Base-by-base conservation (phyloP, 2,797 vertebrate genomes). In the Diplodus puntazzo region DNA sequence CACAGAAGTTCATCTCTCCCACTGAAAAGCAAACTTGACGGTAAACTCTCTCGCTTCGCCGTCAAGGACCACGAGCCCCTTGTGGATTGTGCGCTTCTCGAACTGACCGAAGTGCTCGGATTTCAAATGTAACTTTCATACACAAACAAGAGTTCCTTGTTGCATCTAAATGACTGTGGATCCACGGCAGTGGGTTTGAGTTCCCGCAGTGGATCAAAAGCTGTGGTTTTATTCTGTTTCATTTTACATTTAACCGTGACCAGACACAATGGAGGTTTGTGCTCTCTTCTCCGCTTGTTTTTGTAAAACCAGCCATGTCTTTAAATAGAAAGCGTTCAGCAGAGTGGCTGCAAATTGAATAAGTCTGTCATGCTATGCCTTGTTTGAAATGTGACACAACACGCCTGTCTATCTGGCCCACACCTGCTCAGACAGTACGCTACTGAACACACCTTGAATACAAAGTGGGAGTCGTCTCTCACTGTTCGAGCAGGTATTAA, bases 1-100 rank as follows among this genome's bases (percentile, higher is more conserved):
- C 73, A 60, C 9, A 16, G 23, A 73, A 57, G 64, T 75, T 73
- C 11, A 55, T 69, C n/a, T 59, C 49, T 58, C 14, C 53, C 43
- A 23, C 82, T 77, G 66, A 87, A 79, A 88, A 80, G 68, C 67
- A 75, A 79, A 83, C 59, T 66, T 81, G 50, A 69, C 13, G 18
- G 20, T 59, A 69, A 69, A 69, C 13, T 64, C 13, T 64, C 13
- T 62, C 7, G 0, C 25, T 76, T 70, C 64, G 49, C 34, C 4
- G 10, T 79, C 46, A 75, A 68, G 30, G 69, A 72, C 62, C n/a
- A 42, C 42, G 61, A 39, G 69, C 57, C 73, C 49, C 34, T 42
- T 69, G 57, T 48, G 65, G 64, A 42, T 53, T 80, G 66, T 79
- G 59, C 62, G 60, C 25, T 73, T 62, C 73, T 75, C 49, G 63